Base-by-base conservation (phyloP, 37 sponge, comb jelly and placozoan genomes). In the Halichondria panicea region DNA sequence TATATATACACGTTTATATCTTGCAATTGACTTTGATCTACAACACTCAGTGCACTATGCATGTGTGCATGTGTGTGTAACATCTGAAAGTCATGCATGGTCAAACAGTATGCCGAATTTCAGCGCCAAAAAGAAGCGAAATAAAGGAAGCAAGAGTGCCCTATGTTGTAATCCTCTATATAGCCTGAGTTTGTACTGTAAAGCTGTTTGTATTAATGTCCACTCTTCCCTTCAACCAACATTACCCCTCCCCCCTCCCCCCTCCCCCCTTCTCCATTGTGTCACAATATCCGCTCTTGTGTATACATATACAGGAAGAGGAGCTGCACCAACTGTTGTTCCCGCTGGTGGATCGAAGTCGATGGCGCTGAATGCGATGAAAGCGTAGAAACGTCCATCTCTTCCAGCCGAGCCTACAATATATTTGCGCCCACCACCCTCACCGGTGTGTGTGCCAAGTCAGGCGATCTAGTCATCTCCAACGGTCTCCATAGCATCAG, bases 361-460 rank as follows among this genome's bases (percentile, higher is more conserved):
- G 77, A 81, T 62, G 88, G 88, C 30, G 33, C 69, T 19, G 31
- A 33, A 1, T 87, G 88, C 77, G 54, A 71, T 24, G 88, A 81
- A 58, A 59, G 53, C 40, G 63, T 87, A 43, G 64, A 66, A 65
- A 87, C 82, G 0, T 55, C 70, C 43, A 81, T 87, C 19, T 27
- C 19, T 4, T 75, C 82, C 0, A 0, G 34, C 33, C 54, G 46
- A 11, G 69, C 70, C 24, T 69, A 33, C 33, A 66, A 87, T 43
- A 46, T 87, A 4, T 81, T 81, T 43, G 75, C 32, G 18, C 88
- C 88, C 24, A 81, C 88, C 54, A 81, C 88, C 0, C 34, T 87
- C 43, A 81, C 75, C 40, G 82, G 88, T 1, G 35, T 76, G 18
- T 87, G 88, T 48, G 30, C 27, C 18, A 58, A 71, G 41, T 44